Evolutionary conservation across 2,797 vertebrate species (phyloP), one percentile per base, ranked within the genome.

Genomic region (Cheirogaleus major): DNA sequence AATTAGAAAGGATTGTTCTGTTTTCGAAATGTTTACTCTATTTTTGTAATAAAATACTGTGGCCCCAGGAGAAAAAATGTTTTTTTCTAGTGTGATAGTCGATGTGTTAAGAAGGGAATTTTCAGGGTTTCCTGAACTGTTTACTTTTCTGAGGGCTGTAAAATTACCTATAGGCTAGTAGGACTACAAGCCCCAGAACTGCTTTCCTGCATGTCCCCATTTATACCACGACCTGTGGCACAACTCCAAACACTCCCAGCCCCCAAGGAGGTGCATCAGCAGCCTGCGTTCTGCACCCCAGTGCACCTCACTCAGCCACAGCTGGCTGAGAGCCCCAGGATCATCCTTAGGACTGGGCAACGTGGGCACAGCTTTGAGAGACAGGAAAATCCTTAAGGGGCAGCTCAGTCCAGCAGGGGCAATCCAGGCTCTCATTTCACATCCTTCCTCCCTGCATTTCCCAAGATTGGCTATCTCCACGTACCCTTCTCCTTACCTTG

Each of bases 101-200:
- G 23, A 57, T 23, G 55, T 57, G 55, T 4, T 57, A 86, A 83
- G 41, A 91, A 84, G 48, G 32, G 93, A 78, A 79, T 13, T 41
- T 92, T 50, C 80, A 32, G 59, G 57, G 52, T 52, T 80, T 96
- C 76, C 43, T 20, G 43, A 87, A 72, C 83, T 32, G 1, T 59
- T 79, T 78, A 82, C 87, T 91, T 87, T 80, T 88, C n/a, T 20
- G 65, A 67, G 65, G 22, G 14, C 61, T 96, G 17, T 89, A 73
- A 63, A 69, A 43, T 91, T 45, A 93, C 69, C 73, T 38, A 61
- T 1, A 73, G 55, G 76, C 57, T 20, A 32, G 22, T 0, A 87
- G 50, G 13, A 61, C 85, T 63, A 55, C 25, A 41, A 92, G 41
- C 25, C 83, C 41, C 13, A 41, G 63, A 70, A 35, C 1, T 32